These are phyloP conservation scores for Papilio demoleus DNA, from an alignment of 2,888 invertebrate species.

Conservation along the genomic window DNA sequence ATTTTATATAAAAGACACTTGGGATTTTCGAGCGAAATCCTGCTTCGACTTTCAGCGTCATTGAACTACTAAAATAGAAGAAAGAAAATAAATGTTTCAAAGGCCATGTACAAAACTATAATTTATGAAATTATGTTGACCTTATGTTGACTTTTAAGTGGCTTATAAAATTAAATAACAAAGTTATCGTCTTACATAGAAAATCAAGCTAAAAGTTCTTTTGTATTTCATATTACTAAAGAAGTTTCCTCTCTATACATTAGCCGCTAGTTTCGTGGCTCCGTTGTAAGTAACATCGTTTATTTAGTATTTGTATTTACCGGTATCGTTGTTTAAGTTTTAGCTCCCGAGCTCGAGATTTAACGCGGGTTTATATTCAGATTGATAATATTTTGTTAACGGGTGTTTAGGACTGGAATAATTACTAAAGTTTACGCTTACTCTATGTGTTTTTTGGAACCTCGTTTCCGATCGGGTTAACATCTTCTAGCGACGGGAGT, in stretches of 20 bases:
- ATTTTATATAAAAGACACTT: not conserved
- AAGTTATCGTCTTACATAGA: no score
- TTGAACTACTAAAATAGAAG: slow-evolving; percentile 36
- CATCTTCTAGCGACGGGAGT: no score
- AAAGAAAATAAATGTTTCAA: slow-evolving; percentile 28
- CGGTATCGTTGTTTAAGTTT: slow-evolving; percentile 63
- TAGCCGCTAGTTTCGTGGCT: slow-evolving; percentile 48
- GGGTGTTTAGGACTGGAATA: slow-evolving; percentile 11
- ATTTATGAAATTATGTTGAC: no score
- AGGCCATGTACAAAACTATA: not conserved
- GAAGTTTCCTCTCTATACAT: no score
- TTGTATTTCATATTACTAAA: no score
- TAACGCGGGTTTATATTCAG: slow-evolving; percentile 45
- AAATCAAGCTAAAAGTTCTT: no score
- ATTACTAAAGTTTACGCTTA: slow-evolving; percentile 26
- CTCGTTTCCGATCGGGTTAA: no score
- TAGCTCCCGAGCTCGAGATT: slow-evolving; percentile 49
- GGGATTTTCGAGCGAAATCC: not conserved
- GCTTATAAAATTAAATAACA: no score
- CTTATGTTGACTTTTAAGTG: no score
- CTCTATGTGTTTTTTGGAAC: not conserved
- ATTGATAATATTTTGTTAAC: slow-evolving; percentile 36
- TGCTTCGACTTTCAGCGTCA: no score
- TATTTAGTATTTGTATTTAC: slow-evolving; percentile 62
- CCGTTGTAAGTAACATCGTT: slow-evolving; percentile 48